Percentiles rank a stretch among this genome's conserved stretches.
phyloP scores from a whole-genome alignment of 2,797 vertebrate genomes.

The Poecilia velifera region DNA sequence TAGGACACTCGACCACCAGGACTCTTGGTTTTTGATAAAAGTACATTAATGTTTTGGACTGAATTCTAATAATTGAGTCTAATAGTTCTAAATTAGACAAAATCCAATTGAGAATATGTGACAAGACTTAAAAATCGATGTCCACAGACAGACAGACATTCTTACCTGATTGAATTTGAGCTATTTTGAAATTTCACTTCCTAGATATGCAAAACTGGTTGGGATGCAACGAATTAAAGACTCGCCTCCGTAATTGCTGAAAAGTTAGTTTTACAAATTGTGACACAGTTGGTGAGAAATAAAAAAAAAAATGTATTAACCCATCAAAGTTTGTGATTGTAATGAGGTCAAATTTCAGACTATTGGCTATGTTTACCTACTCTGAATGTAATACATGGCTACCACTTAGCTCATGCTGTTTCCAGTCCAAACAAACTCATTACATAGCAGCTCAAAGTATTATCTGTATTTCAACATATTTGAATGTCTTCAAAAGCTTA shows the following conservation, averaged over 20 bases:
- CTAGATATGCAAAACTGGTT: neutral
- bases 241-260: neutral
- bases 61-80: neutral
- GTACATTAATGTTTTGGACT: neutral
- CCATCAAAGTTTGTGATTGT: neutral
- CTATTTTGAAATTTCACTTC: neutral
- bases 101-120: neutral
- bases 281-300: neutral
- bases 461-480: neutral
- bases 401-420: neutral
- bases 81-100: neutral
- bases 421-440: neutral
- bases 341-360: neutral
- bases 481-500: neutral
- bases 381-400: neutral
- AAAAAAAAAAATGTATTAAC: neutral
- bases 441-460: neutral
- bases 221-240: neutral
- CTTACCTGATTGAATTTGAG: neutral
- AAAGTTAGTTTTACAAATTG: neutral
- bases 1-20: neutral
- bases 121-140: neutral
- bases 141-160: neutral
- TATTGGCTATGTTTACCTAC: neutral
- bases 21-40: neutral